Evolutionary conservation across 2,888 invertebrate genomes (phyloP).

Genomic region (Epistrophe grossulariae): DNA sequence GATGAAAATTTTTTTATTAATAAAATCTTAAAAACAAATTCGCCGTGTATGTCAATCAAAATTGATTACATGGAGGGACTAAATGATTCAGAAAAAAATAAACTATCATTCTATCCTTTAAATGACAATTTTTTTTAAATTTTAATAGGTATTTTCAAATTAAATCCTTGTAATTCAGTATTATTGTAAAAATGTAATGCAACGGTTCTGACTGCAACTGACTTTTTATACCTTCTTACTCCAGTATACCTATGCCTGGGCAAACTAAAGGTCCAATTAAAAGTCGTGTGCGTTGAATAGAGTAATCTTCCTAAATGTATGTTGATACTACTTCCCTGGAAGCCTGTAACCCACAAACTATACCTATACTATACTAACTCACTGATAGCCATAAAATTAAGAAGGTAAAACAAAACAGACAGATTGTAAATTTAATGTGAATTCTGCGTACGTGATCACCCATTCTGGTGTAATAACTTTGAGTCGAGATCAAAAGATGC

Average conservation of each 20-base stretch:
- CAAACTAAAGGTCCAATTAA: constrained; percentile 56
- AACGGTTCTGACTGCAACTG: too few species aligned
- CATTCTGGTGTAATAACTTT: constrained; percentile 82
- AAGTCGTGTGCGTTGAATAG: constrained; percentile 41
- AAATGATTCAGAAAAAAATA: too few species aligned
- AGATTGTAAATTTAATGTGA: constrained; percentile 76
- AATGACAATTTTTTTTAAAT: too few species aligned
- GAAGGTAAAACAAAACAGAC: constrained; percentile 73
- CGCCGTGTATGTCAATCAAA: too few species aligned
- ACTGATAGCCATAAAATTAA: constrained; percentile 72
- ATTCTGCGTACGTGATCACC: constrained; percentile 82
- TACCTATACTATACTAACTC: not conserved
- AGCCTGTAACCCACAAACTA: constrained; percentile 56
- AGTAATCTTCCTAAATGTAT: constrained; percentile 25
- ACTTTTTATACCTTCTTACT: too few species aligned
- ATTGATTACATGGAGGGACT: too few species aligned
- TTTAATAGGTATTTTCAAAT: too few species aligned
- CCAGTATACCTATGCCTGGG: not conserved
- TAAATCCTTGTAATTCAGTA: not conserved
- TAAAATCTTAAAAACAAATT: too few species aligned
- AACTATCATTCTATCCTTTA: too few species aligned
- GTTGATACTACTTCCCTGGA: constrained; percentile 53
- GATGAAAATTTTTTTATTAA: too few species aligned
- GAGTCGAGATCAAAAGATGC: constrained; percentile 71
- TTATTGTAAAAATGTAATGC: not conserved